Evolutionary conservation across 2,797 vertebrate species (phyloP).

Genomic region (Salarias fasciatus): DNA sequence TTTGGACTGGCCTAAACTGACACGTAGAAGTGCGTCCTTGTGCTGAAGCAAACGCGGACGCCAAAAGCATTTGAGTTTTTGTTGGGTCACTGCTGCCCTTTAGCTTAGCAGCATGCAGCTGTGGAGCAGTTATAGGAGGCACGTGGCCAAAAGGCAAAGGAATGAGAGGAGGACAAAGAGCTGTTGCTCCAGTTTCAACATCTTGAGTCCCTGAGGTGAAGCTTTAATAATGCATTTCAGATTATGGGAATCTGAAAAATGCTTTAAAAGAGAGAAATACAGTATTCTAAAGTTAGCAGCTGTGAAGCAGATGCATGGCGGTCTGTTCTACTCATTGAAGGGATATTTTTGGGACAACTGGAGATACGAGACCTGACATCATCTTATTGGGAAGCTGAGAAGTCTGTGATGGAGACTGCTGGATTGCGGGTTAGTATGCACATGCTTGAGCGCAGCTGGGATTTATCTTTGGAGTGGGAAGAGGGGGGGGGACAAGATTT

Average conservation of each 20-base stretch:
- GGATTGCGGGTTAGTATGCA: conserved; percentile 7
- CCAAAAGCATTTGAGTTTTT: conserved; percentile 30
- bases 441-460: conserved; percentile 28
- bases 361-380: conserved; percentile 56
- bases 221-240: conserved; percentile 25
- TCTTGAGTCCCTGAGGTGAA: conserved; percentile 26
- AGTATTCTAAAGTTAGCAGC: conserved; percentile 39
- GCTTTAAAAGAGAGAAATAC: conserved; percentile 6
- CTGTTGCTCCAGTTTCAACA: conserved; percentile 43
- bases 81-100: conserved; percentile 34
- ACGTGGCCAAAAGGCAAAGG: conserved; percentile 34
- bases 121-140: conserved; percentile 33
- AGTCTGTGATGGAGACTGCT: conserved; percentile 36
- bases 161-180: conserved; percentile 57
- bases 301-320: conserved; percentile 52
- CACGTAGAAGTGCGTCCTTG: conserved; percentile 22
- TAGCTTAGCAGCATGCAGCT: conserved; percentile 45
- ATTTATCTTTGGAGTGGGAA: conserved; percentile 1
- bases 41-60: conserved; percentile 25
- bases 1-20: conserved; percentile 31
- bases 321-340: conserved; percentile 65
- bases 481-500: conserved; percentile 5
- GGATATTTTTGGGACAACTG: conserved; percentile 25
- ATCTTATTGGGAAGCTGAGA: conserved; percentile 52
- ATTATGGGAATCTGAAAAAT: conserved; percentile 33